phyloP scores from a whole-genome alignment of 2,113 vertebrate genomes.

The Miniopterus natalensis region DNA sequence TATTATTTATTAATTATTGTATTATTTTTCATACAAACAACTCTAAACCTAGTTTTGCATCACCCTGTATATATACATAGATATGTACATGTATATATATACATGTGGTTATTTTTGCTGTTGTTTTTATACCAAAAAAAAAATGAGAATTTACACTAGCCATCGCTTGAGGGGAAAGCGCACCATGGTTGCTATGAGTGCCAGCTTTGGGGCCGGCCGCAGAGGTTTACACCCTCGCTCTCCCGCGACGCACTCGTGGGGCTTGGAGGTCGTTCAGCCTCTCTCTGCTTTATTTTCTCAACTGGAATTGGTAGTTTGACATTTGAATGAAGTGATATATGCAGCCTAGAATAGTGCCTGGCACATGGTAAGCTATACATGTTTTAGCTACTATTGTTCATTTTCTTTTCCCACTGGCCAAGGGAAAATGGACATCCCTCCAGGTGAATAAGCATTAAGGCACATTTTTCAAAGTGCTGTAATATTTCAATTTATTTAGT shows the following conservation, averaged over 20 bases:
- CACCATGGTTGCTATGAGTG: background rate
- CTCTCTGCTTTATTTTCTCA: constrained; percentile 19
- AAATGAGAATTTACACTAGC: constrained; percentile 26
- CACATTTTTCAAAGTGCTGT: background rate
- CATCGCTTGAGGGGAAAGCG: background rate
- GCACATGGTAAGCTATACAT: background rate
- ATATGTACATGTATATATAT: background rate
- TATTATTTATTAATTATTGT: background rate
- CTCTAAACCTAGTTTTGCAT: background rate
- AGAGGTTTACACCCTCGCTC: background rate
- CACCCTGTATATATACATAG: background rate
- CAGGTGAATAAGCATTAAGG: background rate
- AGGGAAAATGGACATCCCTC: background rate
- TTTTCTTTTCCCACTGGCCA: background rate
- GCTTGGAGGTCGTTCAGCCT: background rate
- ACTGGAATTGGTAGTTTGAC: background rate
- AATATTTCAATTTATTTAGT: background rate
- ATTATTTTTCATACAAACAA: background rate
- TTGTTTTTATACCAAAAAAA: constrained; percentile 1
- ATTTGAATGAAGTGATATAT: constrained; percentile 33
- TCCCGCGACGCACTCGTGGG: background rate
- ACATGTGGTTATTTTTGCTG: background rate
- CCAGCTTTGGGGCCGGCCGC: background rate
- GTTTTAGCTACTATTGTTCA: background rate
- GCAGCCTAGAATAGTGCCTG: background rate